These are phyloP conservation scores for Otolemur crassicaudatus DNA, from an alignment of 2,797 vertebrate genomes.

Conservation along the genomic window DNA sequence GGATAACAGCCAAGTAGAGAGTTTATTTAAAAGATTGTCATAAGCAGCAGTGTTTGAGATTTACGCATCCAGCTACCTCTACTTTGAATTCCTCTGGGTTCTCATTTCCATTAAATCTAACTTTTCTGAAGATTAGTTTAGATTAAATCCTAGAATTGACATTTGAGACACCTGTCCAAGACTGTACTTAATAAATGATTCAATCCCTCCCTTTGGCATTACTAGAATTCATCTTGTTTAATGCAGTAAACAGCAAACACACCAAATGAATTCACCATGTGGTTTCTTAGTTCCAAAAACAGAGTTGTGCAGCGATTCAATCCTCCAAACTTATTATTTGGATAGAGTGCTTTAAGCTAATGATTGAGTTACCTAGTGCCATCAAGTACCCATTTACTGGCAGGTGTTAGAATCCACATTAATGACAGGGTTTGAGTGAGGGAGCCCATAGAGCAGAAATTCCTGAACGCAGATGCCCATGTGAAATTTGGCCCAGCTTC, in stretches of 20 bases:
- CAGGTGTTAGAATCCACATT: slow-evolving; percentile 63
- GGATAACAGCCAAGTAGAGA: slow-evolving; percentile 67
- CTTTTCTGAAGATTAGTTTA: slow-evolving; percentile 81
- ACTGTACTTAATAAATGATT: slow-evolving; percentile 79
- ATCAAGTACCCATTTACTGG: slow-evolving; percentile 58
- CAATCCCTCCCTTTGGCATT: slow-evolving; percentile 79
- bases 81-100: slow-evolving; percentile 76
- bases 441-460: slow-evolving; percentile 23
- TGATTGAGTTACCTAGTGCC: slow-evolving; percentile 58
- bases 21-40: slow-evolving; percentile 77
- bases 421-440: slow-evolving; percentile 56
- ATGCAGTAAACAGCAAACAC: slow-evolving; percentile 65
- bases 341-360: slow-evolving; percentile 42
- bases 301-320: slow-evolving; percentile 35
- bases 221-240: slow-evolving; percentile 65
- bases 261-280: slow-evolving; percentile 56
- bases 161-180: slow-evolving; percentile 83
- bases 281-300: slow-evolving; percentile 59
- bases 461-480: not conserved
- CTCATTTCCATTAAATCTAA: slow-evolving; percentile 82
- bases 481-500: slow-evolving; percentile 47
- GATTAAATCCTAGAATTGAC: slow-evolving; percentile 80
- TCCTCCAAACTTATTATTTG: slow-evolving; percentile 55
- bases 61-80: slow-evolving; percentile 65
- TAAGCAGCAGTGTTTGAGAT: slow-evolving; percentile 58